Conservation (phyloP, 2,888 invertebrate species). For the Pammene fasciana region DNA sequence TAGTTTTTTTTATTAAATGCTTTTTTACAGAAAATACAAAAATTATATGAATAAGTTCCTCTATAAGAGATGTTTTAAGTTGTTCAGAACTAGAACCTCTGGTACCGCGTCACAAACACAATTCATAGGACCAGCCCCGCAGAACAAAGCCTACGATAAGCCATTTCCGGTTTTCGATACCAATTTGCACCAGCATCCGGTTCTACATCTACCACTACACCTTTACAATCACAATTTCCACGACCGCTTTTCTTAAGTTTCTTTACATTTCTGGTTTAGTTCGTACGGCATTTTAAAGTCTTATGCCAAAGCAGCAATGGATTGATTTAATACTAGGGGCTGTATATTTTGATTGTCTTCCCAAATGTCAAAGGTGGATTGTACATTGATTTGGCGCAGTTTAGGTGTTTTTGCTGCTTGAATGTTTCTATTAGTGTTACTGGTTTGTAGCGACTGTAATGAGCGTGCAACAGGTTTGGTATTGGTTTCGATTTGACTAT, state of each 20-base stretch:
- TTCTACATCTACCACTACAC: constrained; percentile 21
- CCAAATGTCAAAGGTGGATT: constrained; percentile 31
- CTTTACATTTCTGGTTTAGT: constrained; percentile 21
- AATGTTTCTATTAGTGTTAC: constrained; percentile 15
- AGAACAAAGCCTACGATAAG: constrained; percentile 42
- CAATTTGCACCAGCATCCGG: constrained; percentile 42
- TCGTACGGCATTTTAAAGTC: fast-evolving
- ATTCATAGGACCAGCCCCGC: constrained; percentile 31
- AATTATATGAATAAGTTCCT: too few relatives aligned
- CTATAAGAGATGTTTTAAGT: too few relatives aligned
- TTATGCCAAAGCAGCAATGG: background rate
- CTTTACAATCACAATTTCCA: background rate
- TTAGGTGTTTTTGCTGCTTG: constrained; percentile 19
- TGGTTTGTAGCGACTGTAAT: background rate
- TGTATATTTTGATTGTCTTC: background rate
- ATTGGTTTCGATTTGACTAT: background rate
- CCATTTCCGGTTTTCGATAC: constrained; percentile 46
- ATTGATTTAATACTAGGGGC: background rate
- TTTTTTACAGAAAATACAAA: too few relatives aligned
- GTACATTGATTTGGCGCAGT: constrained; percentile 31
- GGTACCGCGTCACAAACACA: constrained; percentile 23
- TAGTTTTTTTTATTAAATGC: too few relatives aligned
- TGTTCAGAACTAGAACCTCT: background rate
- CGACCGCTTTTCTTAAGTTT: background rate
- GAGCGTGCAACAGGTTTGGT: constrained; percentile 7